phyloP scores from a whole-genome alignment of 2,888 invertebrate species.

The Pheosia gnoma region DNA sequence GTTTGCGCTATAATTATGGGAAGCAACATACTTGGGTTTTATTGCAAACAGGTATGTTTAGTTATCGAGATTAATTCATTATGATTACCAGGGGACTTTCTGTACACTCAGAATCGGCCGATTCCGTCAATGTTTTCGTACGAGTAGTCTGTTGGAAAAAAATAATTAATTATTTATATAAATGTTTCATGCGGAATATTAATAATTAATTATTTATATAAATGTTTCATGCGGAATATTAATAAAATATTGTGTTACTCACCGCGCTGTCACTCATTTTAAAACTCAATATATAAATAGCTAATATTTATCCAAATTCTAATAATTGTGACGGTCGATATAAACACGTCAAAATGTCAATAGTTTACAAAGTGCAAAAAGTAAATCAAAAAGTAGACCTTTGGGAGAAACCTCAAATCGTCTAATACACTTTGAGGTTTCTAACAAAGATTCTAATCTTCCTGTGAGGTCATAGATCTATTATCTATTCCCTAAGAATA shows the following conservation, averaged over 20 bases:
- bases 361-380: too few relatives aligned
- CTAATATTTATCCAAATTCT: conserved; percentile 30
- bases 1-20: too few relatives aligned
- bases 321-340: conserved; percentile 10
- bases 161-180: neutral
- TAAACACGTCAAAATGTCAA: conserved; percentile 23
- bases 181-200: neutral
- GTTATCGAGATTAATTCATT: neutral
- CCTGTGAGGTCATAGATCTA: too few relatives aligned
- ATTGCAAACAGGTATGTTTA: too few relatives aligned
- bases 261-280: conserved; percentile 69
- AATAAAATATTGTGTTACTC: conserved; percentile 29
- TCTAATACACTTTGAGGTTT: too few relatives aligned
- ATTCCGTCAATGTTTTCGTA: conserved; percentile 57
- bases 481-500: too few relatives aligned
- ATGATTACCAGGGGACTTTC: conserved; percentile 53
- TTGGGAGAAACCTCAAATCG: too few relatives aligned
- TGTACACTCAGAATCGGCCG: conserved; percentile 52
- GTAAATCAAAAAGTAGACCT: too few relatives aligned
- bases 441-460: too few relatives aligned
- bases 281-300: conserved; percentile 32
- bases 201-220: neutral
- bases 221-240: too few relatives aligned
- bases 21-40: too few relatives aligned
- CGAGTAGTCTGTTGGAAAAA: conserved; percentile 58